Evolutionary conservation across 2,797 vertebrate genomes (phyloP).

Genomic region (Neosilurus mollespiculum): DNA sequence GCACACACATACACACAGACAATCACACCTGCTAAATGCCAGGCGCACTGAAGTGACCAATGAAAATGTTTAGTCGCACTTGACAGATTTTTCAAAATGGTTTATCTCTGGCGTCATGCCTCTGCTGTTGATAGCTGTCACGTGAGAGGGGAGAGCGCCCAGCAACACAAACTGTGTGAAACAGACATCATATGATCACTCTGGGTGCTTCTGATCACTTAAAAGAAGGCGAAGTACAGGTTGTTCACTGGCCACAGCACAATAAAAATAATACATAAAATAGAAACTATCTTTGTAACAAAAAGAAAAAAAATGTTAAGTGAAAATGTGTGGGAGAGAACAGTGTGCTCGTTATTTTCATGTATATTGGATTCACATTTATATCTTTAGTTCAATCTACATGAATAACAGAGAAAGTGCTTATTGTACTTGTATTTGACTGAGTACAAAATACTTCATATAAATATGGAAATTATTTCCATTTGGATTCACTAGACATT

Average conservation of each 20-base stretch:
- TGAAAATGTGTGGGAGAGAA: background rate
- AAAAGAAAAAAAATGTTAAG: background rate
- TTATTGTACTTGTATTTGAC: conserved; percentile 4
- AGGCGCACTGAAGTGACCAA: too few species aligned
- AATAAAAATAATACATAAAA: background rate
- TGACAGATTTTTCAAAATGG: too few species aligned
- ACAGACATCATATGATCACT: background rate
- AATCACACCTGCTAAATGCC: too few species aligned
- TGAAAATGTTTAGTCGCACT: too few species aligned
- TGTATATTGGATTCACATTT: background rate
- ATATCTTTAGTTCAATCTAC: background rate
- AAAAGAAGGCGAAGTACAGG: background rate
- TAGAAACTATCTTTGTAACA: background rate
- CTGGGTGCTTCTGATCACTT: background rate
- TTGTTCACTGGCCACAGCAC: background rate
- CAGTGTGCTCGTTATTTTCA: background rate
- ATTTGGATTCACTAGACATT: conserved; percentile 16
- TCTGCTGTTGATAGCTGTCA: background rate
- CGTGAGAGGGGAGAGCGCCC: background rate
- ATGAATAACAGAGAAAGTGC: background rate
- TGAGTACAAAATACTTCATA: conserved; percentile 6
- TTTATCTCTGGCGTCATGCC: background rate
- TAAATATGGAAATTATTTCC: conserved; percentile 28
- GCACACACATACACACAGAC: too few species aligned
- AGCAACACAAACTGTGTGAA: conserved; percentile 11